A percentile compares a stretch with the other conserved stretches of the same genome.
phyloP scores from a whole-genome alignment of 92 coral and sea anemone species.

The Bergia puertoricense region DNA sequence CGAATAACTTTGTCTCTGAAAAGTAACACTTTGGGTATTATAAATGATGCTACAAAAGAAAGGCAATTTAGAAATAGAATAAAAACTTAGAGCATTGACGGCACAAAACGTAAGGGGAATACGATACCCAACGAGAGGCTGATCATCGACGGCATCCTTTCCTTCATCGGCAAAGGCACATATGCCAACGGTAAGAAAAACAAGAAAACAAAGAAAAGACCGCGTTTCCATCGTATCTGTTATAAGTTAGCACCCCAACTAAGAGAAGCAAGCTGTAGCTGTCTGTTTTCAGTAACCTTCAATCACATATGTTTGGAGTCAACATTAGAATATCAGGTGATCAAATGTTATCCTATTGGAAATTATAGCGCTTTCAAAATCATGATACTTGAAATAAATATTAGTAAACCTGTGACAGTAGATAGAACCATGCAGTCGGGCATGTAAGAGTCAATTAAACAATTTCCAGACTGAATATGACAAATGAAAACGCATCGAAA shows the following conservation, averaged over 20 bases:
- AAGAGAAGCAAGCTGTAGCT: neutral
- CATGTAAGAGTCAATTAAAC: neutral
- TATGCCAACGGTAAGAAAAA: neutral
- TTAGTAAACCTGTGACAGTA: neutral
- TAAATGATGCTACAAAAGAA: neutral
- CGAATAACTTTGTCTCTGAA: constrained; percentile 82
- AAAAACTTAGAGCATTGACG: neutral
- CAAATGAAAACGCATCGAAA: neutral
- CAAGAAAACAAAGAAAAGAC: neutral
- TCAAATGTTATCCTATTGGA: neutral
- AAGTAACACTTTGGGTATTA: neutral
- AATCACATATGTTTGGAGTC: neutral
- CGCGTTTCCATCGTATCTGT: neutral
- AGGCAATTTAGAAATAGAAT: neutral
- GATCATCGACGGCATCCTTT: neutral
- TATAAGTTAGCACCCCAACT: too few relatives aligned
- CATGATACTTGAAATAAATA: too few relatives aligned
- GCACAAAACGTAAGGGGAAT: neutral
- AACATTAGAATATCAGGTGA: neutral
- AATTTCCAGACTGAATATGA: too few relatives aligned
- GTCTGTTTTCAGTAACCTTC: neutral
- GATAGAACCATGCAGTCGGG: neutral
- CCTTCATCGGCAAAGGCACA: neutral
- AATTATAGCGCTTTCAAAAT: neutral
- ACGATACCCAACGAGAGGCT: neutral